phyloP scores from a whole-genome alignment of 2,113 vertebrate genomes.

The Hemiprocne comata region DNA sequence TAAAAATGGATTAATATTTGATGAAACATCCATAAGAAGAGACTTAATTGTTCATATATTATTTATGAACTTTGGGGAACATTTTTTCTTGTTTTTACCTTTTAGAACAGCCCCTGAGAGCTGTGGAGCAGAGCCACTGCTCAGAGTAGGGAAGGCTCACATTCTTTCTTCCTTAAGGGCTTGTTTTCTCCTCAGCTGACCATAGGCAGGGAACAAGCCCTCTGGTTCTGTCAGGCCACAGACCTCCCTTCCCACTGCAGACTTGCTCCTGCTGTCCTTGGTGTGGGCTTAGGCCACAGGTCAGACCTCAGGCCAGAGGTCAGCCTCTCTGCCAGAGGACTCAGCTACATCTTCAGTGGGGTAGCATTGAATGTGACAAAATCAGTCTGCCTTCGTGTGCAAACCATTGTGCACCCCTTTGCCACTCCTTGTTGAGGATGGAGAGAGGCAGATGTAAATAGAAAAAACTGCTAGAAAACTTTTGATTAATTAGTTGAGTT shows the following conservation, averaged over 20 bases:
- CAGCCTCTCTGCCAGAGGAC: neutral
- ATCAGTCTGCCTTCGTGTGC: accelerated
- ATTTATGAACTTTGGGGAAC: constrained; percentile 49
- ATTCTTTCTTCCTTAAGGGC: neutral
- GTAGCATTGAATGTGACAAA: too few species aligned
- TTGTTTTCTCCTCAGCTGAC: accelerated
- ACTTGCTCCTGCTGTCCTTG: neutral
- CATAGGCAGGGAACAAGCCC: accelerated
- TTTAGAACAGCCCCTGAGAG: neutral
- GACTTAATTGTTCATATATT: constrained; percentile 64
- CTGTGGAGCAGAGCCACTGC: neutral
- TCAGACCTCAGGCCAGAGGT: neutral
- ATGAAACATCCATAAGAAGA: constrained; percentile 58
- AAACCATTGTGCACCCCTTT: neutral
- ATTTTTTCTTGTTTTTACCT: constrained; percentile 50
- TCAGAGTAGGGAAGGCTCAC: accelerated
- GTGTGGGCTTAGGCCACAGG: neutral
- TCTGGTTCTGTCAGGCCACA: neutral
- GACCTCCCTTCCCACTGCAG: neutral
- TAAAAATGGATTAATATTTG: constrained; percentile 71
- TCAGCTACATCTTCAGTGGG: neutral
- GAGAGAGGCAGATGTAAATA: neutral
- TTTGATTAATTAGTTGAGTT: neutral
- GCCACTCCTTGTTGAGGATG: neutral
- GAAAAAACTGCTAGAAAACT: neutral